Conservation (phyloP, 2,888 invertebrate species). For the Athalia cordata region DNA sequence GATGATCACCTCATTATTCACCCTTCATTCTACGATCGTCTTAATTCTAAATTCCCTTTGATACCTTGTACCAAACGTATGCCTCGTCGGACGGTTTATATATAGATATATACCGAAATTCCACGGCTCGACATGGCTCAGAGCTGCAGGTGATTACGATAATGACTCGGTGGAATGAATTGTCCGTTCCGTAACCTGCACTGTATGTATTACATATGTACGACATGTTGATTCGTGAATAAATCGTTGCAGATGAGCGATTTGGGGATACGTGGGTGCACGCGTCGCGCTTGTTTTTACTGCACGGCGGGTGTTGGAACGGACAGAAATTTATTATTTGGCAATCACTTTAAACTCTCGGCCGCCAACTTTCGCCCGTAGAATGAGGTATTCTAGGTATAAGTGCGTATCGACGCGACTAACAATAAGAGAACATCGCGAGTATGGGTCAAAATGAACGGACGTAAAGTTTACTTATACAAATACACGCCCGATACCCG, state of each 20-base stretch:
- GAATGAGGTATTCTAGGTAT: background rate
- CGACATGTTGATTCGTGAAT: background rate
- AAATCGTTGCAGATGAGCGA: too few relatives aligned
- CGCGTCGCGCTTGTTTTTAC: background rate
- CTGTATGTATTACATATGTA: background rate
- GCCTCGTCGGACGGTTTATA: background rate
- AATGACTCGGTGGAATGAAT: background rate
- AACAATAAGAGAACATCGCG: too few relatives aligned
- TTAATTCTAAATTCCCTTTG: slow-evolving; percentile 32
- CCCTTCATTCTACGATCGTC: slow-evolving; percentile 18
- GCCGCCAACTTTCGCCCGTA: slow-evolving; percentile 17
- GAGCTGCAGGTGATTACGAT: background rate
- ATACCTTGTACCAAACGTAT: background rate
- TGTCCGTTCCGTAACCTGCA: slow-evolving; percentile 10
- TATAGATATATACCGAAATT: slow-evolving; percentile 8
- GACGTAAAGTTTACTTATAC: background rate
- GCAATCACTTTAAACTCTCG: slow-evolving; percentile 14
- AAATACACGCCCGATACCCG: slow-evolving; percentile 4
- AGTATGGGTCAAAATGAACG: too few relatives aligned
- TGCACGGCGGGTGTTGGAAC: background rate
- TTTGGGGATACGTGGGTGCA: too few relatives aligned
- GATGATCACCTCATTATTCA: slow-evolving; percentile 29
- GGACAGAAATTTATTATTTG: background rate
- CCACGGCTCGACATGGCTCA: background rate
- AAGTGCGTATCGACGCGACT: background rate